Percentiles rank a stretch among this genome's conserved stretches.
These are phyloP conservation scores for Athalia circularis DNA, from an alignment of 2,888 invertebrate species.

Conservation along the genomic window DNA sequence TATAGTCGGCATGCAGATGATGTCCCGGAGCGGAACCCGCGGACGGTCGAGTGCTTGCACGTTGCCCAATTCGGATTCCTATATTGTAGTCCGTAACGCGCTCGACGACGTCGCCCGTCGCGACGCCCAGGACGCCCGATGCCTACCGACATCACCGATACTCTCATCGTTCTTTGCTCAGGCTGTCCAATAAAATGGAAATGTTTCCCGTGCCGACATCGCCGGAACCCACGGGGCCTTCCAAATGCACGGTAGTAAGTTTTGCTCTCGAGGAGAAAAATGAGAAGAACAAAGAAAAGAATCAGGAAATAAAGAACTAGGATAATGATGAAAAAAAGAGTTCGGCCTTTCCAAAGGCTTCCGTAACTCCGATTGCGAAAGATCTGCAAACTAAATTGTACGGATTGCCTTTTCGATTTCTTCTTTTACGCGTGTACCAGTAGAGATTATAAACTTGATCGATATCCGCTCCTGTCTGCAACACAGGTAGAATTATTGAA, in stretches of 20 bases:
- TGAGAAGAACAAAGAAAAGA: no score
- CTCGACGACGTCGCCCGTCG: conserved; percentile 59
- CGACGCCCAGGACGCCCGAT: conserved; percentile 46
- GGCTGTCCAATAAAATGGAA: conserved; percentile 72
- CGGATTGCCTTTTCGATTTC: no score
- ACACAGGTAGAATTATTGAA: no score
- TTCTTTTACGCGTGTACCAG: no score
- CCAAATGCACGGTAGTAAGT: neutral
- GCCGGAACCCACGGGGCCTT: conserved; percentile 55
- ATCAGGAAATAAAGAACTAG: no score
- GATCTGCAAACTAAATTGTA: no score
- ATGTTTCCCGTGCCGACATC: conserved; percentile 65
- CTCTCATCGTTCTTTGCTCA: conserved; percentile 7
- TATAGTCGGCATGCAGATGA: conserved; percentile 62
- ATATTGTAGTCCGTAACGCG: conserved; percentile 53
- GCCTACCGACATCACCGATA: conserved; percentile 4
- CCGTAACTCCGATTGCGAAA: no score
- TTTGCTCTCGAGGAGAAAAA: no score
- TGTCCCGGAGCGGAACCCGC: conserved; percentile 50
- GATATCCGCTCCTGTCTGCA: no score
- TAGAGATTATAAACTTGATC: no score
- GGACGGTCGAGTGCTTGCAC: conserved; percentile 59
- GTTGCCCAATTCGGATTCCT: conserved; percentile 70
- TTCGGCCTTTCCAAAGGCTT: no score
- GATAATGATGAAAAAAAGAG: no score